Base-by-base conservation (phyloP, 2,797 vertebrate species). In the Pantherophis alleghaniensis region DNA sequence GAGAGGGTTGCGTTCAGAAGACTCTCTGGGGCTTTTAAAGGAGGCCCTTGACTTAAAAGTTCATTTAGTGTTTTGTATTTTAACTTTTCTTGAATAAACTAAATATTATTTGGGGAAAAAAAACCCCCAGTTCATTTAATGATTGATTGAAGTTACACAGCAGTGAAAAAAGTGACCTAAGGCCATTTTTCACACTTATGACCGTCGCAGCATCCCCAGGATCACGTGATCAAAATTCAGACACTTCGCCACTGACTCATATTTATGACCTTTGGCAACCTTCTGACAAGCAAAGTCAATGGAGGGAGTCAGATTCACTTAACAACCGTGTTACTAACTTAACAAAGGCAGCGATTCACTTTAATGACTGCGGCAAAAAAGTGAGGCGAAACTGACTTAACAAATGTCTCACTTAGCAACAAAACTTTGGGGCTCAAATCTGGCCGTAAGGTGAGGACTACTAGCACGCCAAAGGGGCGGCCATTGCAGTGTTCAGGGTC, bases 21-120 rank as follows among this genome's bases (percentile, higher is more conserved):
- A 7, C 13, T 6, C 0, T n/a, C 2, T 2, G 2, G n/a, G 6
- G 4, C 4, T n/a, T n/a, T 66, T 66, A 5, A 2, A 61, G 9
- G 59, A 5, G 26, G 9, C 26, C 61, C 61, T 26, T 28, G 26
- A 16, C 5, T 66, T 14, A n/a, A n/a, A n/a, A 66, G 28, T 66
- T n/a, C 12, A 66, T 66, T 66, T 14, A 28, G 26, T 63, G 61
- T 63, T 28, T 63, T 28, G 26, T 28, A 4, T 63, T 12, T 28
- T 12, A 63, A 63, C 28, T 66, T 66, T 66, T 66, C 63, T 61
- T 11, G 60, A 61, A 26, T 61, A 26, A 61, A 61, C 26, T n/a
- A 63, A 66, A 66, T 66, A 66, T 26, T 61, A 26, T 12, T 61
- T 61, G 60, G 60, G 2, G 1, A 0, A 26, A 61, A 61, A 11